A percentile compares a stretch with the other conserved stretches of the same genome.
Evolutionary conservation across 2,797 vertebrate genomes (phyloP).

Genomic region (Molossus alvarezi): DNA sequence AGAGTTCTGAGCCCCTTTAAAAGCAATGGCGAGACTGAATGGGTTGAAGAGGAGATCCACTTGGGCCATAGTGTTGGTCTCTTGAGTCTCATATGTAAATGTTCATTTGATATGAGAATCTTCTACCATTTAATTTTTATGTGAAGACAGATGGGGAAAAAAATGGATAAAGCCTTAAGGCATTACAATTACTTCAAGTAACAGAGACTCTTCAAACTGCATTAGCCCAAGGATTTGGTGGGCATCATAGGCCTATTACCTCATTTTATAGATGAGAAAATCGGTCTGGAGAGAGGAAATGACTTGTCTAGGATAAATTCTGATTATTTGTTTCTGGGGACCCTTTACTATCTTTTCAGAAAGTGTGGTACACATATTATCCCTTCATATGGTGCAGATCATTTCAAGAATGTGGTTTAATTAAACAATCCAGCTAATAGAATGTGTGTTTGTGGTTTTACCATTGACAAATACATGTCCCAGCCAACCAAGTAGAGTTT

Average conservation of each 20-base stretch:
- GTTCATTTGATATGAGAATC: background rate
- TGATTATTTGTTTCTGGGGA: constrained; percentile 74
- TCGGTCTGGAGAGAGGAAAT: constrained; percentile 38
- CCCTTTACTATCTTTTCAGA: constrained; percentile 46
- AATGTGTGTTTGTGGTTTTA: constrained; percentile 64
- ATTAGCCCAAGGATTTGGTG: background rate
- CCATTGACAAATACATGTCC: constrained; percentile 12
- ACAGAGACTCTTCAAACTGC: background rate
- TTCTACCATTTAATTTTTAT: background rate
- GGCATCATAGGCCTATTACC: background rate
- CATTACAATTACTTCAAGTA: background rate
- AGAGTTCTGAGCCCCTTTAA: background rate
- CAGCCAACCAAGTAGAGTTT: constrained; percentile 56
- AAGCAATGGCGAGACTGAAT: background rate
- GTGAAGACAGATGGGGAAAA: background rate
- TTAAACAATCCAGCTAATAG: constrained; percentile 69
- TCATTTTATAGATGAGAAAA: constrained; percentile 62
- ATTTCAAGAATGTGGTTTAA: constrained; percentile 72
- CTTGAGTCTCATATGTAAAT: background rate
- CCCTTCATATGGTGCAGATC: background rate
- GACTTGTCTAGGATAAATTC: constrained; percentile 55
- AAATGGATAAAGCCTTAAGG: background rate
- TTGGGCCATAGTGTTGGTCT: background rate
- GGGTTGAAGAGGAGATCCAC: background rate
- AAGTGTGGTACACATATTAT: background rate